phyloP scores from a whole-genome alignment of 2,888 invertebrate species.

The Idaea straminata region DNA sequence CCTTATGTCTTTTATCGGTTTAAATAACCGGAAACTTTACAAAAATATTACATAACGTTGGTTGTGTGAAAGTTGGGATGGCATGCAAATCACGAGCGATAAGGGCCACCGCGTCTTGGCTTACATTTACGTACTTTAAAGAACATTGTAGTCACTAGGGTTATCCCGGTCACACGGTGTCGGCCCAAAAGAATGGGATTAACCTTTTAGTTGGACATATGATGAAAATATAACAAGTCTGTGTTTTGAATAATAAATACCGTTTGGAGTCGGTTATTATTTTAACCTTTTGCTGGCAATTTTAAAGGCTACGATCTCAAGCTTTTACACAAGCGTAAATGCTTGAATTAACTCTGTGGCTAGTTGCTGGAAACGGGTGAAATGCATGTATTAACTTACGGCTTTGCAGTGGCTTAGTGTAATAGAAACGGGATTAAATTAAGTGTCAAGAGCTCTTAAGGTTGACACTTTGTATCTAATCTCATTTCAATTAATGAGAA shows the following conservation, averaged over 20 bases:
- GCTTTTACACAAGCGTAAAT: not conserved
- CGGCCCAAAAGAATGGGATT: not conserved
- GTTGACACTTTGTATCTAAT: no score
- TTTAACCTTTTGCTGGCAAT: not conserved
- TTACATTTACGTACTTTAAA: slow-evolving; percentile 57
- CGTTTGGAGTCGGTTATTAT: not conserved
- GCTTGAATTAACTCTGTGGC: not conserved
- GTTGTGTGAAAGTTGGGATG: slow-evolving; percentile 55
- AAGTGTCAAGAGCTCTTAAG: no score
- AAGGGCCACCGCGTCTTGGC: slow-evolving; percentile 62
- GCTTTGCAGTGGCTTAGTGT: no score
- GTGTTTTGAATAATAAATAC: slow-evolving; percentile 52
- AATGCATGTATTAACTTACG: no score
- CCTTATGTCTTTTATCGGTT: slow-evolving; percentile 1
- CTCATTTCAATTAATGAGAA: no score
- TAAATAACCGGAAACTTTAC: not conserved
- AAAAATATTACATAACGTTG: slow-evolving; percentile 55
- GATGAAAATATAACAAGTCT: slow-evolving; percentile 26
- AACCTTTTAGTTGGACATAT: slow-evolving; percentile 1
- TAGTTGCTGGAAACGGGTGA: no score
- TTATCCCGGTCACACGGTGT: slow-evolving; percentile 37
- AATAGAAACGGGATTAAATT: no score
- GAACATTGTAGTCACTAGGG: slow-evolving; percentile 63
- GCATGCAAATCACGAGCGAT: slow-evolving; percentile 67
- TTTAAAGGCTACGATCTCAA: not conserved